phyloP scores from a whole-genome alignment of 53 echinoderm and acorn worm species.

The Patiria pectinifera region DNA sequence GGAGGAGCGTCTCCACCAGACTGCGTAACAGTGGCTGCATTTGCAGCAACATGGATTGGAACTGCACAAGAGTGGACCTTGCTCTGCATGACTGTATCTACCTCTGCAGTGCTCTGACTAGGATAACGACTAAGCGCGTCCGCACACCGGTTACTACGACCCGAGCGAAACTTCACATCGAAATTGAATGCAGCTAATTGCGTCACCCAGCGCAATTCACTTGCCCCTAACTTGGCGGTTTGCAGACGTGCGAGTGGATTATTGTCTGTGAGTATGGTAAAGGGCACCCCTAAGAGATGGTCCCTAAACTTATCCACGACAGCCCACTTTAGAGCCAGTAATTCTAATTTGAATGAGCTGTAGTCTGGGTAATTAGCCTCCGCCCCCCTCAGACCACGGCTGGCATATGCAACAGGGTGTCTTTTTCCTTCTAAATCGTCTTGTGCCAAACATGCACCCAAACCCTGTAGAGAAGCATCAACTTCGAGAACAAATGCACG shows the following conservation, averaged over 20 bases:
- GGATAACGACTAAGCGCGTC: conserved; percentile 1
- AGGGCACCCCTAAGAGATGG: not conserved
- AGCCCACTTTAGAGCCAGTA: not conserved
- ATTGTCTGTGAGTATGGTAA: conserved; percentile 7
- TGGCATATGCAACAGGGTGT: conserved; percentile 22
- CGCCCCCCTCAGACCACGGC: conserved; percentile 1
- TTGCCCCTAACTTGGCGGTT: too few species aligned
- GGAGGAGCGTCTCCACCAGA: not conserved
- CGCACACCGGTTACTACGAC: not conserved
- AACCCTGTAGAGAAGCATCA: not conserved
- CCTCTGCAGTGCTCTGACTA: not conserved
- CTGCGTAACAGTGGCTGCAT: too few species aligned
- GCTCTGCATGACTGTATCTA: not conserved
- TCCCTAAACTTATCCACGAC: conserved; percentile 27
- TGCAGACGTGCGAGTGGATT: not conserved
- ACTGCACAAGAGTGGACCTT: not conserved
- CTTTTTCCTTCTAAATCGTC: not conserved
- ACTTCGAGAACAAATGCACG: conserved; percentile 15
- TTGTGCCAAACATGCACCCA: conserved; percentile 24
- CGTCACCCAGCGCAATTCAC: too few species aligned
- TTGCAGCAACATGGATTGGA: not conserved
- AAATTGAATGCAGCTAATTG: too few species aligned
- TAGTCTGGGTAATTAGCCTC: conserved; percentile 3
- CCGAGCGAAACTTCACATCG: too few species aligned
- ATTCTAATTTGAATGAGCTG: conserved; percentile 6